Evolutionary conservation across 2,888 invertebrate species (phyloP).

Genomic region (Brachylomia viminalis): DNA sequence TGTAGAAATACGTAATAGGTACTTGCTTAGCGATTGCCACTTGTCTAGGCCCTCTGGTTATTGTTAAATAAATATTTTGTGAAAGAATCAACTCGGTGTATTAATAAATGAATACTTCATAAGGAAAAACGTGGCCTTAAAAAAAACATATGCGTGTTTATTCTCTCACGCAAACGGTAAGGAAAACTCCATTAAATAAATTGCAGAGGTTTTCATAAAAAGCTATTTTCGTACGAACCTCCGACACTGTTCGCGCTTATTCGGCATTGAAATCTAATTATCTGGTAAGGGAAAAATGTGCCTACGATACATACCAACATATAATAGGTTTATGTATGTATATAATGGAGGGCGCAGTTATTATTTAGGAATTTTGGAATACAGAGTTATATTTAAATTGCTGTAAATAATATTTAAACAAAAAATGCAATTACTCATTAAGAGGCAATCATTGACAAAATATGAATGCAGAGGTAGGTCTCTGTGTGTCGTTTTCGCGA

Average conservation of each 20-base stretch:
- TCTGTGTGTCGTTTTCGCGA: no score
- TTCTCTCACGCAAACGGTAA: conserved; percentile 3
- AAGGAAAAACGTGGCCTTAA: no score
- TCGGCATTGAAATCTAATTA: conserved; percentile 59
- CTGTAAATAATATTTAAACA: no score
- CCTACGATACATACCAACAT: conserved; percentile 26
- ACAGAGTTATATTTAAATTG: not conserved
- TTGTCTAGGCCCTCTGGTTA: no score
- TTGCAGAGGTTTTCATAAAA: conserved; percentile 40
- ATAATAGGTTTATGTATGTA: conserved; percentile 6
- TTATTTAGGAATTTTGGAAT: conserved; percentile 13
- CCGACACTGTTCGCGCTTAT: conserved; percentile 35
- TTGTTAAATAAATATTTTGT: not conserved
- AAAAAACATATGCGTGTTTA: not conserved
- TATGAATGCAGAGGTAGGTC: no score
- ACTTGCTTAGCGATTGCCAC: no score
- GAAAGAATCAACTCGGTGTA: no score
- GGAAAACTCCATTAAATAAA: conserved; percentile 37
- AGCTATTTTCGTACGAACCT: conserved; percentile 36
- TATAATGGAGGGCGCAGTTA: not conserved
- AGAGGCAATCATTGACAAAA: no score
- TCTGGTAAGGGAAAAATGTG: conserved; percentile 44
- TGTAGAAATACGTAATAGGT: no score
- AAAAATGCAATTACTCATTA: no score
- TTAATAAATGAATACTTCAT: not conserved